phyloP scores from a whole-genome alignment of 92 coral and sea anemone species.

The Bergia sp. region DNA sequence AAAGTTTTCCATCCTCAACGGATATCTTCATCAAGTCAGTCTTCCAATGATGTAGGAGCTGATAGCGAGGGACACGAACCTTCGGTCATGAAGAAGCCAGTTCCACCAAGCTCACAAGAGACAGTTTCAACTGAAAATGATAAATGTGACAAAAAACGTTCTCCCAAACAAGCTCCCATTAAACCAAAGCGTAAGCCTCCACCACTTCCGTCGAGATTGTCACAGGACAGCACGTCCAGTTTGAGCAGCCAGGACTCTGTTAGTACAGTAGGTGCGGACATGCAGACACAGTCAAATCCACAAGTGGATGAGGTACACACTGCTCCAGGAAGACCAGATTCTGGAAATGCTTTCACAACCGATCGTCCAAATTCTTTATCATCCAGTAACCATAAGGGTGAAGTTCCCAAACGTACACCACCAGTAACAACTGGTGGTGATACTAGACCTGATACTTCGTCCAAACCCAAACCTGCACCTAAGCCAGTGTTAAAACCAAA shows the following conservation, averaged over 20 bases:
- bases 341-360: background rate
- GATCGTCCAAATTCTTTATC: constrained; percentile 4
- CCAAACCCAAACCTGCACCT: constrained; percentile 36
- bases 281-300: constrained; percentile 27
- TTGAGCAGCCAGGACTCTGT: constrained; percentile 37
- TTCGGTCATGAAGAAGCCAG: background rate
- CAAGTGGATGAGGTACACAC: background rate
- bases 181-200: constrained; percentile 40
- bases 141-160: constrained; percentile 7
- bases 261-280: constrained; percentile 13
- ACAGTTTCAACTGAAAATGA: constrained; percentile 7
- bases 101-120: constrained; percentile 8
- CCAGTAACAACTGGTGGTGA: background rate
- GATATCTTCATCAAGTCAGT: background rate
- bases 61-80: constrained; percentile 25
- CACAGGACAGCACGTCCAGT: constrained; percentile 35
- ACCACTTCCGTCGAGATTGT: constrained; percentile 32
- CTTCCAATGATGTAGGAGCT: constrained; percentile 13
- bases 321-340: background rate
- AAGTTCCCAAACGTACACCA: background rate
- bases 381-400: background rate
- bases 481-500: constrained; percentile 69
- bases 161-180: constrained; percentile 30
- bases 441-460: background rate
- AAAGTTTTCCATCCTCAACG: background rate